A percentile compares a stretch with the other conserved stretches of the same genome.
phyloP scores from a whole-genome alignment of 2,113 vertebrate genomes.

The Nymphicus hollandicus region DNA sequence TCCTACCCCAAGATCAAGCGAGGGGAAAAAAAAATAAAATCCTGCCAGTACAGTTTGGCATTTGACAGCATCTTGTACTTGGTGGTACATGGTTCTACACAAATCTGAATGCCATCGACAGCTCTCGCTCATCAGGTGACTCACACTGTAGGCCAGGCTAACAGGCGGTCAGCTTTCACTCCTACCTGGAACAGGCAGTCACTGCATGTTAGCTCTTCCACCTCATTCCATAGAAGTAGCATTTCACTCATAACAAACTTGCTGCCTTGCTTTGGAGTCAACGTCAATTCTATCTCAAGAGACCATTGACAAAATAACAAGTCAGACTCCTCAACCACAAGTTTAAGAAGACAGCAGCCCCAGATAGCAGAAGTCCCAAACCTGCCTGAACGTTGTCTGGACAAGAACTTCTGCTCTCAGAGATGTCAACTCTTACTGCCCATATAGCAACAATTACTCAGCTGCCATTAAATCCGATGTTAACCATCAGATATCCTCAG shows the following conservation, averaged over 20 bases:
- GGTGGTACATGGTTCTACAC: neutral
- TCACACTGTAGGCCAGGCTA: neutral
- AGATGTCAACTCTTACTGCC: neutral
- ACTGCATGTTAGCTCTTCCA: neutral
- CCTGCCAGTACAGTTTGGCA: fast-evolving
- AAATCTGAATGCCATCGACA: neutral
- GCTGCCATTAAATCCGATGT: neutral
- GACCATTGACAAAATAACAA: neutral
- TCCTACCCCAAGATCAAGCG: neutral
- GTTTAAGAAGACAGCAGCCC: neutral
- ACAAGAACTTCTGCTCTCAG: neutral
- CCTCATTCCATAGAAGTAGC: neutral
- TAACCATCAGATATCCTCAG: neutral
- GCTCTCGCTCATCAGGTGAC: neutral
- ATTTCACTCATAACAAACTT: neutral
- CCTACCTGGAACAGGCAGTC: neutral
- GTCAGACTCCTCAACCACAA: neutral
- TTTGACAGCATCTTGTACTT: neutral
- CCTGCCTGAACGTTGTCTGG: fast-evolving
- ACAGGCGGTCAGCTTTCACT: neutral
- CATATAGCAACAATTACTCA: neutral
- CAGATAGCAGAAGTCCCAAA: neutral
- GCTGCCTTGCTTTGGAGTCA: neutral
- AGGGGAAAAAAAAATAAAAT: neutral
- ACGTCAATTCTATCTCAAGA: fast-evolving